Conservation (phyloP, 2,888 invertebrate species). For the Dioctria rufipes region DNA sequence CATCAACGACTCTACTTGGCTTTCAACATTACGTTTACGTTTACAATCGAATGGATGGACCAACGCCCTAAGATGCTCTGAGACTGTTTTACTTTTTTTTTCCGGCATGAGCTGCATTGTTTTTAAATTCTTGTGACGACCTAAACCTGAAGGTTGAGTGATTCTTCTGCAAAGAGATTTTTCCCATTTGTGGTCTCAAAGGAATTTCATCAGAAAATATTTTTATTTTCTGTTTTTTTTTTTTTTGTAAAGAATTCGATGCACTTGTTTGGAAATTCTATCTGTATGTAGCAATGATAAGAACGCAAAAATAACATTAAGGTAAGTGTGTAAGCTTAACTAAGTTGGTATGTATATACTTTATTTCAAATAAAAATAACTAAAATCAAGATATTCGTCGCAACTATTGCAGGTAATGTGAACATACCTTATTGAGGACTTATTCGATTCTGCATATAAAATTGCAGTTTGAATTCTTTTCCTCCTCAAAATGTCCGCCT, state of each 20-base stretch:
- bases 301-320: neutral
- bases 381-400: no score
- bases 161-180: slow-evolving; percentile 1
- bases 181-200: neutral
- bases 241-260: neutral
- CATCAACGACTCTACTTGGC: neutral
- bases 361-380: no score
- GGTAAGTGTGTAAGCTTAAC: no score
- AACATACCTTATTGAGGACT: no score
- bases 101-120: slow-evolving; percentile 11
- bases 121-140: slow-evolving; percentile 17
- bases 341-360: no score
- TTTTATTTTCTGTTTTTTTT: neutral
- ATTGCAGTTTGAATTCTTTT: no score
- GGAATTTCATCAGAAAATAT: slow-evolving; percentile 8
- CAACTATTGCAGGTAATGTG: no score
- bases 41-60: slow-evolving; percentile 3
- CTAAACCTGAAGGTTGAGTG: neutral
- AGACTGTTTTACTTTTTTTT: neutral
- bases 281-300: neutral
- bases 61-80: slow-evolving; percentile 13
- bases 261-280: slow-evolving; percentile 10
- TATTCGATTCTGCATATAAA: no score
- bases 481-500: no score
- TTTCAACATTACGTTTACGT: neutral